These are phyloP conservation scores for Epinephelus moara DNA, from an alignment of 2,113 vertebrate genomes.

Conservation along the genomic window DNA sequence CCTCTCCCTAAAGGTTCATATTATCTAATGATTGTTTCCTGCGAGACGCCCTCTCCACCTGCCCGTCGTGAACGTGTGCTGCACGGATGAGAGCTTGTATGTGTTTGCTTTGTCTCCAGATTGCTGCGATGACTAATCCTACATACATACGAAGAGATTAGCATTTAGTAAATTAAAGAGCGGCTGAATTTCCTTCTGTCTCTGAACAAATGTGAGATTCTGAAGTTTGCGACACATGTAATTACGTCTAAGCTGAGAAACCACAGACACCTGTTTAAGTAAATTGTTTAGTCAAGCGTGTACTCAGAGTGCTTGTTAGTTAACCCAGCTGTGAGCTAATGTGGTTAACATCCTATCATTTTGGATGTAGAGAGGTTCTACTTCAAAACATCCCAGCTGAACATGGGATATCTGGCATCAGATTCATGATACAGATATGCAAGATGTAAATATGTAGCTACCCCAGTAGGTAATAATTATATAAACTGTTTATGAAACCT, in stretches of 20 bases:
- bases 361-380: conserved; percentile 19
- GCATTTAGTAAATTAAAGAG: conserved; percentile 37
- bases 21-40: conserved; percentile 70
- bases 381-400: conserved; percentile 17
- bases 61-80: conserved; percentile 28
- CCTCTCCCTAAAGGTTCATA: conserved; percentile 45
- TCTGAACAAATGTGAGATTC: conserved; percentile 46
- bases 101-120: conserved; percentile 32
- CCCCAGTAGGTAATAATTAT: not conserved
- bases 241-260: conserved; percentile 65
- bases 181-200: conserved; percentile 8
- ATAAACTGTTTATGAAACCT: conserved; percentile 1
- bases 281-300: conserved; percentile 63
- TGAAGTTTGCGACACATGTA: conserved; percentile 46
- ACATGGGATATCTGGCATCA: conserved; percentile 5
- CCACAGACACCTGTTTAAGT: conserved; percentile 56
- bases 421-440: conserved; percentile 12
- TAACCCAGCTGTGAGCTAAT: conserved; percentile 57
- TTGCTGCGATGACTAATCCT: conserved; percentile 33
- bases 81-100: conserved; percentile 20
- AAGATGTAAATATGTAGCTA: conserved; percentile 18
- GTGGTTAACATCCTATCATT: conserved; percentile 57
- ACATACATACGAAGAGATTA: conserved; percentile 31
- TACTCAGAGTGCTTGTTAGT: conserved; percentile 45
- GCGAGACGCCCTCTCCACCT: conserved; percentile 34